Conservation (phyloP, 1,140 invertebrate species). For the Diprion similis region DNA sequence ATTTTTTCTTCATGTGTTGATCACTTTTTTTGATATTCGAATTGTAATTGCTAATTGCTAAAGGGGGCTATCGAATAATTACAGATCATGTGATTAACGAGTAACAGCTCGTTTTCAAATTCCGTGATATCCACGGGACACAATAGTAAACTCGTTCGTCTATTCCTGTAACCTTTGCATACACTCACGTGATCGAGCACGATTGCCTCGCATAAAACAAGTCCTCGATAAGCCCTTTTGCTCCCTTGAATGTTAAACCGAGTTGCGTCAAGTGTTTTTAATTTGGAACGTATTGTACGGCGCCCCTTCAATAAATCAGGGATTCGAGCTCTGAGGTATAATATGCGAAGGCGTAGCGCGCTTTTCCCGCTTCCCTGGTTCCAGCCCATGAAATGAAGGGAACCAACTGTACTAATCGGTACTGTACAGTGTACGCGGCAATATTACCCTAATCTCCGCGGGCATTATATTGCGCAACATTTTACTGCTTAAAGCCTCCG, state of each 20-base stretch:
- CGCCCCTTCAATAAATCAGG: not conserved
- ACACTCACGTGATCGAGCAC: too few relatives aligned
- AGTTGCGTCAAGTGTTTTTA: not conserved
- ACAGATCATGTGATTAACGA: too few relatives aligned
- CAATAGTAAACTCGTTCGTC: too few relatives aligned
- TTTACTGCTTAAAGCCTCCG: not conserved
- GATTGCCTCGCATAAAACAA: too few relatives aligned
- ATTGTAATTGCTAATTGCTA: too few relatives aligned
- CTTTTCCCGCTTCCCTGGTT: not conserved
- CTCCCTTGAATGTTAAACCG: not conserved
- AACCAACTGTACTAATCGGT: slow-evolving; percentile 8
- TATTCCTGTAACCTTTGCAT: too few relatives aligned
- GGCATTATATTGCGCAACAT: slow-evolving; percentile 10
- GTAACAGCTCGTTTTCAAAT: too few relatives aligned
- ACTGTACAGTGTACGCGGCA: slow-evolving; percentile 10
- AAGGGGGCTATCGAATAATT: too few relatives aligned
- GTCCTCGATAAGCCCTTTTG: not conserved
- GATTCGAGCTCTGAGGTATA: not conserved
- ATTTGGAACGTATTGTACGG: not conserved
- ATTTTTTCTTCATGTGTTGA: too few relatives aligned
- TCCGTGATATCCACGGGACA: too few relatives aligned
- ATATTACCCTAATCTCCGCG: slow-evolving; percentile 13
- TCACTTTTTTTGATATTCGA: too few relatives aligned
- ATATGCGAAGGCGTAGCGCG: not conserved
- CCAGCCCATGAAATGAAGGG: not conserved